Conservation (phyloP, 2,888 invertebrate genomes). For the Agriopis leucophaearia region DNA sequence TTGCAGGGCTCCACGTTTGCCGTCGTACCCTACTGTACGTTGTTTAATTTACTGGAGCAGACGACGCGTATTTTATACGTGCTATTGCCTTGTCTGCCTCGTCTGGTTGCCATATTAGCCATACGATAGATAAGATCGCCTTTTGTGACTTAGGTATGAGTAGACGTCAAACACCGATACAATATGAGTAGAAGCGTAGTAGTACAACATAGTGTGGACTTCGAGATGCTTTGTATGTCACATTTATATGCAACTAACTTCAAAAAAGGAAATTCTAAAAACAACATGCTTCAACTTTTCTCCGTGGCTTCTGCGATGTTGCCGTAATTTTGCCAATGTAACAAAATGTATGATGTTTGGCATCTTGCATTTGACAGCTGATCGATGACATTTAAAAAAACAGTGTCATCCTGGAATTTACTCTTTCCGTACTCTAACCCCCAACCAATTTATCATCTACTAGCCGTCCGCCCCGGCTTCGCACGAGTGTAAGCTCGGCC, state of each 20-base stretch:
- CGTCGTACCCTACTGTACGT: conserved; percentile 21
- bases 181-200: too few species aligned
- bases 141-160: conserved; percentile 36
- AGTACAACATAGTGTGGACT: not conserved
- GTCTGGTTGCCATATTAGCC: conserved; percentile 44
- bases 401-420: not conserved
- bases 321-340: too few species aligned
- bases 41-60: conserved; percentile 40
- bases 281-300: too few species aligned
- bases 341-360: too few species aligned
- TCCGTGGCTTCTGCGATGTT: too few species aligned
- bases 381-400: not conserved
- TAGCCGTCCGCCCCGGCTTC: too few species aligned
- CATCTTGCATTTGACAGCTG: too few species aligned
- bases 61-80: conserved; percentile 44
- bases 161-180: conserved; percentile 16
- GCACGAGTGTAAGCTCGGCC: too few species aligned
- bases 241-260: too few species aligned
- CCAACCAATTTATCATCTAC: too few species aligned
- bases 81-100: conserved; percentile 43
- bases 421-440: too few species aligned
- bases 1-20: conserved; percentile 12
- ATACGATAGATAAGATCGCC: conserved; percentile 43
- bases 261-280: too few species aligned
- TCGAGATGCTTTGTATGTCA: conserved; percentile 1